Evolutionary conservation across 2,888 invertebrate species (phyloP).

Genomic region (Diarsia dahlii): DNA sequence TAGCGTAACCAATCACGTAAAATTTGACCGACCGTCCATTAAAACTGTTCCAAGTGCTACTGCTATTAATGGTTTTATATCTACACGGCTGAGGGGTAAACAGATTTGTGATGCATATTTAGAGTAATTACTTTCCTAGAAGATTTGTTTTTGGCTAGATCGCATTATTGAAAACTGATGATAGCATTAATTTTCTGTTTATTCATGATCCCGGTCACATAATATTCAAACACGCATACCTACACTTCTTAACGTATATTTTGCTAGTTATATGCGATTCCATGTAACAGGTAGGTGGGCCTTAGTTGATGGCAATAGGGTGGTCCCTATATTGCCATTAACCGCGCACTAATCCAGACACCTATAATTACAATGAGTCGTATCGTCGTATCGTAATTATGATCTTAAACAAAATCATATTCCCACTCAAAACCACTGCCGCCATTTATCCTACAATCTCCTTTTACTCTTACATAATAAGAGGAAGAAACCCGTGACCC

Average conservation of each 20-base stretch:
- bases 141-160: no score
- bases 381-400: no score
- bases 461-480: constrained; percentile 21
- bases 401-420: neutral
- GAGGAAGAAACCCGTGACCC: constrained; percentile 20
- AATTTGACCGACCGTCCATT: constrained; percentile 36
- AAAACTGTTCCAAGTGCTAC: constrained; percentile 40
- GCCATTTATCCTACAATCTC: neutral
- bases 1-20: constrained; percentile 8
- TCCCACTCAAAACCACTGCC: neutral
- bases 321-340: no score
- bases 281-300: no score
- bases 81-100: constrained; percentile 15
- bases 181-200: no score
- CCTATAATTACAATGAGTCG: no score
- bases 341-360: neutral
- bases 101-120: constrained; percentile 23
- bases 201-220: no score
- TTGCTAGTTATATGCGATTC: no score
- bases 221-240: no score
- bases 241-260: no score
- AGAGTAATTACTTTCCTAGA: neutral
- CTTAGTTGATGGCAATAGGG: no score
- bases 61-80: constrained; percentile 20
- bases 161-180: neutral